Base-by-base conservation (phyloP, 1,140 invertebrate genomes). In the Dinoponera quadriceps region DNA sequence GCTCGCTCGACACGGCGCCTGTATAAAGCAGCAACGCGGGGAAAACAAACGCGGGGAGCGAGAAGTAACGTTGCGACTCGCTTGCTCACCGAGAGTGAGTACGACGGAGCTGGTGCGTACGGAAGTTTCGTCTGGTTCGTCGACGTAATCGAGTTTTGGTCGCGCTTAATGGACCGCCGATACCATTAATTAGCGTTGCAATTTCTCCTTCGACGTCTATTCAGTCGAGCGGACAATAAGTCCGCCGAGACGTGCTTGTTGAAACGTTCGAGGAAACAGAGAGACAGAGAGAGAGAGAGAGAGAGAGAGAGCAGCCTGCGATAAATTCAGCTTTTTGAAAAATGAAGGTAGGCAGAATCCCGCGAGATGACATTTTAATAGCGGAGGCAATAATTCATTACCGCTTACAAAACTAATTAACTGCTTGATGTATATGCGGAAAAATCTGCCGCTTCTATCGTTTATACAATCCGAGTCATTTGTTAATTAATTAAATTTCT, bases 161-260 rank as follows among this genome's bases (percentile, higher is more conserved):
- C n/a, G 75, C 14, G 38, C 65, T 71, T 80, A 80, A 80, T 80
- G 54, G 75, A 69, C 71, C 51, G 75, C 7, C 75, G 75, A 71
- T 80, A 71, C 65, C 33, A 48, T 80, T 80, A 80, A 80, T 80
- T 80, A 80, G 38, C 14, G 65, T 80, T 69, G 65, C 51, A 69
- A 57, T 69, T 80, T 57, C 65, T 59, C 65, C 63, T 57, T 69
- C 75, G 49, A 71, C 18, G 75, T 71, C 65, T 69, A 80, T 80
- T 80, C 75, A 69, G 7, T 48, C 25, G 65, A 33, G 13, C 20
- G 74, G 44, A 80, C 65, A 80, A 80, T 69, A 18, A 33, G 29
- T 33, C 16, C 59, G 59, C n/a, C 9, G 18, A 18, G 13, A 18
- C 25, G 55, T 27, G 55, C 14, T 16, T 16, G 4, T 11, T 11